Evolutionary conservation across 2,113 vertebrate species (phyloP).

Genomic region (Pungitius pungitius): DNA sequence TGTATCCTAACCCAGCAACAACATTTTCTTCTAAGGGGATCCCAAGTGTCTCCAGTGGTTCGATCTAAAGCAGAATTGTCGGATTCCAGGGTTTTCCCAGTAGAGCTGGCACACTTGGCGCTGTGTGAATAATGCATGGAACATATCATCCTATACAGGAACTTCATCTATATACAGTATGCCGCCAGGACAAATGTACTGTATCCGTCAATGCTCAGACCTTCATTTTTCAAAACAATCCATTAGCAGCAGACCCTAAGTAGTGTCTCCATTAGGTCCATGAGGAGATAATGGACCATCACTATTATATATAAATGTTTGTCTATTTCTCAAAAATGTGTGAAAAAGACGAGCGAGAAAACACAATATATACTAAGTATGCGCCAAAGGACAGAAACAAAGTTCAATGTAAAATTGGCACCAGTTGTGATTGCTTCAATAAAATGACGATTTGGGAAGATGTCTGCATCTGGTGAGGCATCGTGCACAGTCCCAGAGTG

Average conservation of each 20-base stretch:
- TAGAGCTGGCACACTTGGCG: slow-evolving; percentile 36
- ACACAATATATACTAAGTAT: background rate
- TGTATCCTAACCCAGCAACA: slow-evolving; percentile 2
- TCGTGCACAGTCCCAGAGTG: background rate
- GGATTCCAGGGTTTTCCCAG: slow-evolving; percentile 42
- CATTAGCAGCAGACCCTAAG: slow-evolving; percentile 5
- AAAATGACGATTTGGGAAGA: background rate
- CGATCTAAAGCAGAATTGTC: slow-evolving; percentile 25
- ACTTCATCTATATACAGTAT: slow-evolving; percentile 10
- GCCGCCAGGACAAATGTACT: slow-evolving; percentile 13
- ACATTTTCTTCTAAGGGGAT: background rate
- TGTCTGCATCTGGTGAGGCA: background rate
- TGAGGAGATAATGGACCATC: slow-evolving; percentile 4
- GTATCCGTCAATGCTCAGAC: slow-evolving; percentile 11
- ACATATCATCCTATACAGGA: slow-evolving; percentile 37
- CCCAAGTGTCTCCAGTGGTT: slow-evolving; percentile 23
- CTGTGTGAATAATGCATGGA: slow-evolving; percentile 66
- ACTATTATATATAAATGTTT: background rate
- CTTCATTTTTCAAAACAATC: slow-evolving; percentile 20
- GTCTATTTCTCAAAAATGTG: background rate
- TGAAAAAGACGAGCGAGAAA: background rate
- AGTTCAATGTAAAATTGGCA: background rate
- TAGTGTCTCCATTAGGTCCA: background rate
- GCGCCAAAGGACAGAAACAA: background rate
- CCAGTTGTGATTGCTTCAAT: background rate